Conservation (phyloP, 1,140 invertebrate genomes). For the Micrasema minimum region DNA sequence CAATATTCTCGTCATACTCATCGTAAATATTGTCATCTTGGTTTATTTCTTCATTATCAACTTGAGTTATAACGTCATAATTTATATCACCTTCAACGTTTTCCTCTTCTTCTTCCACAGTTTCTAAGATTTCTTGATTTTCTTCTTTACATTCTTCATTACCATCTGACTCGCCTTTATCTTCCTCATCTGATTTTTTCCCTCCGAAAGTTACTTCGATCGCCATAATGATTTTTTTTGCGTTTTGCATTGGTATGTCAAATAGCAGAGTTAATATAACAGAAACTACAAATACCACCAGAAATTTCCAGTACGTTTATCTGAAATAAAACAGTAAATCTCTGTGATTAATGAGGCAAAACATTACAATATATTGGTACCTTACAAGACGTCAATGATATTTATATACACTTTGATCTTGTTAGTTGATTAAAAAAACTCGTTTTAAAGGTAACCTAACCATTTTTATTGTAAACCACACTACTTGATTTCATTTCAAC, state of each 20-base stretch:
- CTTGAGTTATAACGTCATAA: constrained; percentile 62
- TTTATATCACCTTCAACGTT: constrained; percentile 55
- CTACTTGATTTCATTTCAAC: too few relatives aligned
- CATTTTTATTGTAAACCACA: too few relatives aligned
- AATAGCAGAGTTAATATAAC: constrained; percentile 73
- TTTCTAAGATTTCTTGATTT: constrained; percentile 57
- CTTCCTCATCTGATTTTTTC: constrained; percentile 50
- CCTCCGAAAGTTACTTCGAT: constrained; percentile 48
- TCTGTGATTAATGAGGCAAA: too few relatives aligned
- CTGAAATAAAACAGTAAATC: constrained; percentile 53
- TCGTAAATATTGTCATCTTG: too few relatives aligned
- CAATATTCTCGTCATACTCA: constrained; percentile 55
- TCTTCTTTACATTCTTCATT: constrained; percentile 37
- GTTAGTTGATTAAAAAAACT: too few relatives aligned
- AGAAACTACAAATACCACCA: constrained; percentile 65
- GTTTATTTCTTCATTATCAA: constrained; percentile 59
- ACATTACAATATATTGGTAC: too few relatives aligned
- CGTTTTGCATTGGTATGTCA: constrained; percentile 75
- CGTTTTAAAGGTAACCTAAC: too few relatives aligned
- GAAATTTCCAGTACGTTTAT: constrained; percentile 62
- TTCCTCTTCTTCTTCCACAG: constrained; percentile 63
- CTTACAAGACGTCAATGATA: too few relatives aligned
- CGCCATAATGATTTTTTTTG: constrained; percentile 68
- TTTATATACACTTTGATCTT: too few relatives aligned
- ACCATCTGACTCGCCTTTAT: too few relatives aligned